Conservation (phyloP, 2,113 vertebrate genomes). For the Reinhardtius hippoglossoides region DNA sequence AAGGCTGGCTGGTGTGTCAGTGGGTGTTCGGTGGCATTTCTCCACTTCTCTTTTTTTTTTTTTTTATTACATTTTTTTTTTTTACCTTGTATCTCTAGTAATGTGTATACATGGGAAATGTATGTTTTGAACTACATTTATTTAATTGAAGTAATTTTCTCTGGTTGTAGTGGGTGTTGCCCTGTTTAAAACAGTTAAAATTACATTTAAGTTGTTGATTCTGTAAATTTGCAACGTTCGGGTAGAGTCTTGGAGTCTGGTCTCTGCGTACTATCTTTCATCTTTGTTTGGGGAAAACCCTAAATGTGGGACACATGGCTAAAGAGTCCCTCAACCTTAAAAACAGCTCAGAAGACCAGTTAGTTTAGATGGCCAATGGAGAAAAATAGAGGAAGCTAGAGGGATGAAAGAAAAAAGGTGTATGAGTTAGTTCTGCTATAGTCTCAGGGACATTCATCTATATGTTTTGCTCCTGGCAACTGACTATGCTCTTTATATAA, state of each 20-base stretch:
- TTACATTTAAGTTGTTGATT: neutral
- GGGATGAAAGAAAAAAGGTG: no score
- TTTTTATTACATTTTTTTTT: constrained; percentile 12
- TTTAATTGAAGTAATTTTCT: no score
- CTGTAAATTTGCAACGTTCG: neutral
- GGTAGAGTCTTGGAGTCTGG: neutral
- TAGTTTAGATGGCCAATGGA: neutral
- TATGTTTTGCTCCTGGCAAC: neutral
- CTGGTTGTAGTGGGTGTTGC: no score
- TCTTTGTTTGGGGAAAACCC: neutral
- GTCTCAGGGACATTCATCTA: neutral
- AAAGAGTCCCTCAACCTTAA: neutral
- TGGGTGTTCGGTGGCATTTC: constrained; percentile 23
- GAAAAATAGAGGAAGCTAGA: neutral
- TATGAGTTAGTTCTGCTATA: neutral
- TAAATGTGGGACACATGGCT: constrained; percentile 3
- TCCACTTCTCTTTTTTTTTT: neutral
- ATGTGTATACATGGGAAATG: neutral
- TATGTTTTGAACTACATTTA: neutral
- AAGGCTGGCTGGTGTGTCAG: constrained; percentile 5
- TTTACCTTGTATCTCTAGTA: neutral
- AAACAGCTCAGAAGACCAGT: neutral
- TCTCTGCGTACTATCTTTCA: neutral
- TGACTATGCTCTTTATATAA: neutral
- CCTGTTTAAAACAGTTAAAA: no score